Percentiles rank a stretch among this genome's conserved stretches.
Conservation (phyloP, 2,113 vertebrate genomes). For the Euleptes europaea region DNA sequence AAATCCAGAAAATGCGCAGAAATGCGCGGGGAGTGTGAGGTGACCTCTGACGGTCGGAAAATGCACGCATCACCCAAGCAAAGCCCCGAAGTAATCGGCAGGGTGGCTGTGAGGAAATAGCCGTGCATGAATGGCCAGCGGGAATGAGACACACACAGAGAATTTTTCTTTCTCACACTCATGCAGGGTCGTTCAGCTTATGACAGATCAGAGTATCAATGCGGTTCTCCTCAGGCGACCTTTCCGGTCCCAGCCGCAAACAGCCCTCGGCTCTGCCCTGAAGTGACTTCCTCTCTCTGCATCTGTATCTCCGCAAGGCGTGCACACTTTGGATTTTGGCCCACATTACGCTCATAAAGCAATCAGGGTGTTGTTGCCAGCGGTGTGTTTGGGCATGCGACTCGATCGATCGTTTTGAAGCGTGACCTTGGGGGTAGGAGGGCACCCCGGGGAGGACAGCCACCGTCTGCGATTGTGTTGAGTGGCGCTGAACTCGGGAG, state of each 20-base stretch:
- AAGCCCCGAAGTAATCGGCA: too few relatives aligned
- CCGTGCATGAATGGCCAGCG: too few relatives aligned
- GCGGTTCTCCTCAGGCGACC: constrained; percentile 10
- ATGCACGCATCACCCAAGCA: too few relatives aligned
- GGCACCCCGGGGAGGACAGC: neutral
- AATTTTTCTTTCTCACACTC: neutral
- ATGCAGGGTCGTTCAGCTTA: neutral
- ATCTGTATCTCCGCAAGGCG: neutral
- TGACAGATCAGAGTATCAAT: neutral
- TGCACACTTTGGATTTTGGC: fast-evolving
- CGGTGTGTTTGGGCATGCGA: neutral
- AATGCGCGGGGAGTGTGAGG: too few relatives aligned
- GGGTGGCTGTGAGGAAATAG: too few relatives aligned
- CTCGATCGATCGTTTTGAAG: neutral
- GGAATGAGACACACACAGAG: too few relatives aligned
- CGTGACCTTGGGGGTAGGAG: neutral
- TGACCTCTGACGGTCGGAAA: too few relatives aligned
- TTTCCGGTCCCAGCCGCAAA: neutral
- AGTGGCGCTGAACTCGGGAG: neutral
- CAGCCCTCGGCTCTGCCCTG: constrained; percentile 10
- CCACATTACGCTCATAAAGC: neutral
- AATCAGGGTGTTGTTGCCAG: neutral
- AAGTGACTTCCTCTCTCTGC: neutral
- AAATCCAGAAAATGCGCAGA: too few relatives aligned
- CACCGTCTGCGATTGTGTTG: neutral